Base-by-base conservation (phyloP, 2,113 vertebrate genomes). In the Nothoprocta perdicaria region DNA sequence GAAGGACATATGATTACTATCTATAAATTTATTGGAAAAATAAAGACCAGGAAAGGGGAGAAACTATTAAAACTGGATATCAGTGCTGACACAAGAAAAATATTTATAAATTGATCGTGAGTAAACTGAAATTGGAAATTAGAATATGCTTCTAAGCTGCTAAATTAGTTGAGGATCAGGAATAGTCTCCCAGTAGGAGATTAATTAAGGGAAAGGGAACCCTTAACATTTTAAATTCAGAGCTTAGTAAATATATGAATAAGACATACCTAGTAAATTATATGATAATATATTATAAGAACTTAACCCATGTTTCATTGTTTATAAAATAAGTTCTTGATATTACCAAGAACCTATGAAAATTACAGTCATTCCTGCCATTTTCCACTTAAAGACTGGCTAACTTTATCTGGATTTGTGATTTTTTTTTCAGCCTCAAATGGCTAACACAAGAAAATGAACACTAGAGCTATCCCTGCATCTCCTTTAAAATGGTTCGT, bases 401-500 rank as follows among this genome's bases (percentile, higher is more conserved):
- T 66, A 84, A 80, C n/a, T 84, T 95, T 61, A 17, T 79, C 83
- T 89, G 75, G 68, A 75, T 80, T 92, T 78, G 71, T 79, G 73
- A 46, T 74, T 5, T 57, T 77, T 89, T 94, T 91, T 67, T 88
- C 81, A 83, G 58, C 84, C 67, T 33, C 76, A 96, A 96, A 87
- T 91, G 92, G 76, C 92, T 91, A 96, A 87, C 86, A 74, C 27
- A 41, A 66, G 78, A 85, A 74, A 88, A 5, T 93, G 88, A 94
- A 84, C 82, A 78, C 69, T 82, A 77, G 63, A 77, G 84, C 88
- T 94, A 92, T 94, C 92, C 85, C 85, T 93, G 92, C 57, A 91
- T 95, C 93, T 95, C 80, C 80, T 88, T 97, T 84, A 95, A 96
- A 93, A 93, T 84, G 84, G 73, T 95, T 97, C 94, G 75, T 97